These are phyloP conservation scores for Iguana delicatissima DNA, from an alignment of 2,797 vertebrate genomes.

Conservation along the genomic window DNA sequence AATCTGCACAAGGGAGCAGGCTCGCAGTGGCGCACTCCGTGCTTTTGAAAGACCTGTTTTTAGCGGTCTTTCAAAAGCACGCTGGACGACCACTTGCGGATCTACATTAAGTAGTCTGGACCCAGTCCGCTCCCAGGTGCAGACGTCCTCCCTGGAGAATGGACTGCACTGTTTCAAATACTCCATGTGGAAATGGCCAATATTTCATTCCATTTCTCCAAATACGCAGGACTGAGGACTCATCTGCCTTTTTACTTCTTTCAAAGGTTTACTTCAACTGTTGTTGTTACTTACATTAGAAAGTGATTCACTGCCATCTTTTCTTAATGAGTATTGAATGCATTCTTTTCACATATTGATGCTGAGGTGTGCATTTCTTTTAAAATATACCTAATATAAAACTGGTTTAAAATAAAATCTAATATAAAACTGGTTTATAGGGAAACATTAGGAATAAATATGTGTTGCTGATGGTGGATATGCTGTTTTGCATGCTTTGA, in stretches of 20 bases:
- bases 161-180: too few species aligned
- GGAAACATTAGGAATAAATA: background rate
- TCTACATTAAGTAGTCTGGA: too few species aligned
- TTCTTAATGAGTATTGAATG: background rate
- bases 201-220: background rate
- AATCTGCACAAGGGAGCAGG: too few species aligned
- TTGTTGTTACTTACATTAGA: too few species aligned
- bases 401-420: background rate
- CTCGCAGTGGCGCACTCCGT: too few species aligned
- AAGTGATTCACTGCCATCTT: background rate
- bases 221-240: background rate
- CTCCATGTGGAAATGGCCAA: too few species aligned
- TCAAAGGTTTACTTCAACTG: background rate
- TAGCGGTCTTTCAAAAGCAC: too few species aligned
- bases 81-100: too few species aligned
- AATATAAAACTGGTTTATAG: background rate
- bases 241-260: background rate
- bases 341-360: background rate
- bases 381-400: too few species aligned
- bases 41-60: too few species aligned
- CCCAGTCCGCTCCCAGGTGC: too few species aligned
- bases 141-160: too few species aligned
- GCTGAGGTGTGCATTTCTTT: background rate
- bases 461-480: background rate
- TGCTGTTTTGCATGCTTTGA: background rate